Percentiles rank a stretch among this genome's conserved stretches.
Conservation (phyloP, 2,797 vertebrate species). For the Etheostoma nigrum region DNA sequence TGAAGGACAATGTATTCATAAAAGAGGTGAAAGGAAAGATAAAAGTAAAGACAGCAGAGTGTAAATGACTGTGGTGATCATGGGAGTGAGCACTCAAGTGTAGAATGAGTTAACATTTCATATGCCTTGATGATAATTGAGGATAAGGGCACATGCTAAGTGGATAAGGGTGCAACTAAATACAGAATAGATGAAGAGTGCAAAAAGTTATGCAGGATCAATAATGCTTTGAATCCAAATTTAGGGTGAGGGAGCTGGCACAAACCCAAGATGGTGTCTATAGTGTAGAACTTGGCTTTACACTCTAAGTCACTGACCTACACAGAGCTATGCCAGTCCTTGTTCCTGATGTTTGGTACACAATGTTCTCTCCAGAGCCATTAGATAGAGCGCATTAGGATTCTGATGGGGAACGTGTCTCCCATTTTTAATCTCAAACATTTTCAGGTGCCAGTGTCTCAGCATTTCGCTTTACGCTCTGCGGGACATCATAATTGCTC, state of each 20-base stretch:
- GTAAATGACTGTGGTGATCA: conserved; percentile 30
- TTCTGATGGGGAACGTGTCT: conserved; percentile 77
- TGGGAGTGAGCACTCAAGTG: conserved; percentile 25
- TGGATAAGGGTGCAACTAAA: conserved; percentile 29
- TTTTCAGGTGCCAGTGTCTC: conserved; percentile 81
- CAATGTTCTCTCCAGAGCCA: conserved; percentile 72
- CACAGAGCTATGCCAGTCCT: conserved; percentile 60
- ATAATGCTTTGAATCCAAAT: conserved; percentile 30
- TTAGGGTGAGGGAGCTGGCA: conserved; percentile 36
- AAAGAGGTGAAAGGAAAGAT: conserved; percentile 23
- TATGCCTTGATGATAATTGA: conserved; percentile 42
- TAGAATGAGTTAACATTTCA: conserved; percentile 44
- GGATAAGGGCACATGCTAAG: conserved; percentile 48
- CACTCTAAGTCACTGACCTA: conserved; percentile 67
- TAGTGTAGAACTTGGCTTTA: conserved; percentile 51
- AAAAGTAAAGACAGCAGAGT: conserved; percentile 24
- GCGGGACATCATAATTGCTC: conserved; percentile 85
- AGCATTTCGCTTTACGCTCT: conserved; percentile 83
- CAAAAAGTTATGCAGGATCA: conserved; percentile 19
- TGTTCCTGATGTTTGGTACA: conserved; percentile 67
- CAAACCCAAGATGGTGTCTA: conserved; percentile 43
- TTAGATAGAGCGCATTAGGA: conserved; percentile 79
- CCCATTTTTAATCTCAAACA: conserved; percentile 82
- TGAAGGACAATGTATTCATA: conserved; percentile 9
- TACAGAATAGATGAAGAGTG: conserved; percentile 38